phyloP scores from a whole-genome alignment of 2,888 invertebrate genomes.

The Cosmopolites sordidus region DNA sequence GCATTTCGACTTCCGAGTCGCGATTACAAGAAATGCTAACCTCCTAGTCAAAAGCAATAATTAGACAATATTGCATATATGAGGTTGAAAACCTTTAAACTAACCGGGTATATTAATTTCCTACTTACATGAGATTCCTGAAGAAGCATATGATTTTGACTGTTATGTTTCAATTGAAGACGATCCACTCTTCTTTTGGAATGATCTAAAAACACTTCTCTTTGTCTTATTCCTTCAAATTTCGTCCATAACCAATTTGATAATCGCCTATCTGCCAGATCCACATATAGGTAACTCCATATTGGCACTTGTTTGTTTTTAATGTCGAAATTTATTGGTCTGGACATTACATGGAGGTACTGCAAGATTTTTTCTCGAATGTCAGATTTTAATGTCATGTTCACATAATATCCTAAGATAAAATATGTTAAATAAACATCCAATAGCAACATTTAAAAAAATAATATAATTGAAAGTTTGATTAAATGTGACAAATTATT shows the following conservation, averaged over 20 bases:
- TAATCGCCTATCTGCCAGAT: slow-evolving; percentile 83
- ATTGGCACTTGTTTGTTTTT: slow-evolving; percentile 73
- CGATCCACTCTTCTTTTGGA: slow-evolving; percentile 50
- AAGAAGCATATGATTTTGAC: slow-evolving; percentile 35
- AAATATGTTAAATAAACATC: too few relatives aligned
- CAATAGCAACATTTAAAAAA: too few relatives aligned
- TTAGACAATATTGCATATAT: too few relatives aligned
- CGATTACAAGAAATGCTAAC: too few relatives aligned
- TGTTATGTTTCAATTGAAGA: slow-evolving; percentile 31
- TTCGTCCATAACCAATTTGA: slow-evolving; percentile 89
- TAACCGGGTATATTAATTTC: too few relatives aligned
- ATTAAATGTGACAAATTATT: too few relatives aligned
- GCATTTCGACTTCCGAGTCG: too few relatives aligned
- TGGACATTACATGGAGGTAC: slow-evolving; percentile 93
- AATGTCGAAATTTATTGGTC: slow-evolving; percentile 72
- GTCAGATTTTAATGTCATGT: slow-evolving; percentile 90
- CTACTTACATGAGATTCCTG: slow-evolving; percentile 36
- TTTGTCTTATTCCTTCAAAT: slow-evolving; percentile 74
- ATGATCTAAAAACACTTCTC: slow-evolving; percentile 64
- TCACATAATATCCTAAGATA: slow-evolving; percentile 77
- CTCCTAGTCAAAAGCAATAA: too few relatives aligned
- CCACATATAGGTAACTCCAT: slow-evolving; percentile 97
- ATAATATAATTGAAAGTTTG: too few relatives aligned
- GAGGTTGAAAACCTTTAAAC: too few relatives aligned
- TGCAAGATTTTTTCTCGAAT: slow-evolving; percentile 91